Evolutionary conservation across 2,797 vertebrate genomes (phyloP), one percentile per base, ranked within the genome.

Genomic region (Aldrovandia affinis): DNA sequence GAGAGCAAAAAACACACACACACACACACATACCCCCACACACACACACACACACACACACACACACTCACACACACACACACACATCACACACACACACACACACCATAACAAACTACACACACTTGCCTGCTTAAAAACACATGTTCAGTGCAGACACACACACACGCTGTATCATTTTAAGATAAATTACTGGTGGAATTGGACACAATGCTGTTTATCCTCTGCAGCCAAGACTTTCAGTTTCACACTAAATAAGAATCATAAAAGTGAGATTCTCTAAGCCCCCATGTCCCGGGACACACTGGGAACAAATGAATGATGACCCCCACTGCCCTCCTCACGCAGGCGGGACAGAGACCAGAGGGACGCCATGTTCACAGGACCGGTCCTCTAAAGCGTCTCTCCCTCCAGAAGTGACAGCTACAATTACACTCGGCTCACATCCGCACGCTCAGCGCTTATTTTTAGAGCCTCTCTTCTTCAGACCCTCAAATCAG

Each of bases 401-500:
- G 50, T 10, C 9, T 5, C 33, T 52, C 25, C 20, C 44, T 86
- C 79, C 81, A 59, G 39, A 47, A 86, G 73, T 78, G 83, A 80
- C 63, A 65, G 30, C 25, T 81, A 88, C 44, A 30, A 87, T 83
- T 55, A 81, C 10, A n/a, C 73, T 47, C 57, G 87, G 78, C 28
- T 86, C 61, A n/a, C 78, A n/a, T 15, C 82, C 8, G 54, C 8
- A 44, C 18, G 20, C 28, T 30, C 28, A 14, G 36, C 65, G 15
- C 36, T 70, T 70, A 70, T 70, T 70, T 70, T 70, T 70, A 70
- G 33, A 30, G 12, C 73, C 22, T 70, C 20, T 63, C 54, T 33
- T 81, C 28, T 28, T 55, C 5, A 85, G 15, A 70, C 57, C 88
- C 36, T 82, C 6, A 73, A 82, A 83, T 2, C 77, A 78, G 5